phyloP scores from a whole-genome alignment of 2,797 vertebrate species.

The Florisuga fusca region DNA sequence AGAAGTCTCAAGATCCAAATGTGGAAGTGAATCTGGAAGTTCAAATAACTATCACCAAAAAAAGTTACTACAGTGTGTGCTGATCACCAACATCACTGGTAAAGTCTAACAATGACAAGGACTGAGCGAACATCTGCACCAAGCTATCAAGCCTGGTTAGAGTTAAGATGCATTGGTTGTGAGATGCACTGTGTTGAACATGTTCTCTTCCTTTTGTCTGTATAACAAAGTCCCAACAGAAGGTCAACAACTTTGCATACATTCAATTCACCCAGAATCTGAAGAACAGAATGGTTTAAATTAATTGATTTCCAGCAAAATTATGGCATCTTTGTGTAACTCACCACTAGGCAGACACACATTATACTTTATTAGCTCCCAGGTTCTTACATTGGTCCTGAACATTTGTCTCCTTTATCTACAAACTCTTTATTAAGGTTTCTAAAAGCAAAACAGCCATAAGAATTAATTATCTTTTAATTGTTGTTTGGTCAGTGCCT shows the following conservation, averaged over 20 bases:
- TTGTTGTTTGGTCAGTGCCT: conserved; percentile 59
- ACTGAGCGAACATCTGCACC: neutral
- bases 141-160: neutral
- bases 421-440: neutral
- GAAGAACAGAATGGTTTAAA: neutral
- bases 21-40: neutral
- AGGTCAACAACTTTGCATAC: neutral
- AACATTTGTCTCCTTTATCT: conserved; percentile 5
- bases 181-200: neutral
- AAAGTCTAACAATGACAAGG: neutral
- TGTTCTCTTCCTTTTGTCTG: neutral
- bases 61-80: neutral
- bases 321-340: neutral
- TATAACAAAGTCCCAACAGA: neutral
- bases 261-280: neutral
- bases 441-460: conserved; percentile 29
- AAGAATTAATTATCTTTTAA: conserved; percentile 68
- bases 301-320: neutral
- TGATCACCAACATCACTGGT: neutral
- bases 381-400: neutral
- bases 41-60: neutral
- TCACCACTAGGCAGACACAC: neutral
- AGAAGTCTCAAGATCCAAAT: neutral
- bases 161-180: neutral
- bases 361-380: neutral